Base-by-base conservation (phyloP, 1,140 invertebrate genomes). In the Oncopeltus fasciatus region DNA sequence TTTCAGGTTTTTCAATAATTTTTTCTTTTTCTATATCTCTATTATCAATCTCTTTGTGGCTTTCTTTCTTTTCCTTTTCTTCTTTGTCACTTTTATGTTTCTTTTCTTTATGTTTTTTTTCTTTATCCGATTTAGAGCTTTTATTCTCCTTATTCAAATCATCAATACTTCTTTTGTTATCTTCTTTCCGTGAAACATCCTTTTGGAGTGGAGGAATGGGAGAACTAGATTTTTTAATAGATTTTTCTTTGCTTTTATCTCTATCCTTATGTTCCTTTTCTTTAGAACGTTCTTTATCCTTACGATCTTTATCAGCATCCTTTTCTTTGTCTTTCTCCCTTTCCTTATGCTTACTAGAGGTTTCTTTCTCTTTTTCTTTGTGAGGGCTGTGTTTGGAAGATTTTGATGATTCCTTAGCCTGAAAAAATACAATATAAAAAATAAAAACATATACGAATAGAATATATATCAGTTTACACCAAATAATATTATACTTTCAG, bases 321-420 rank as follows among this genome's bases (percentile, higher is more conserved):
- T 67, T 74, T 75, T n/a, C 64, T 29, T 33, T 61, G 49, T 65
- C 70, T 72, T 67, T 71, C 2, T 66, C 62, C 24, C 61, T 59
- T 38, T 70, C 82, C 81, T 44, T 78, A 79, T n/a, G 83, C 80
- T n/a, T 77, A 74, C 69, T 81, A 47, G 81, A 26, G 68, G 72
- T 75, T 73, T 69, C 77, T 74, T 70, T 77, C 73, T 62, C 77
- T 74, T 72, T 76, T 69, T 80, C 78, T 68, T 80, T 81, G 60
- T 78, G 74, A 24, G 76, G 74, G 67, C 75, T 78, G 43, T 77
- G 74, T 66, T 81, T 66, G 2, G 62, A 44, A 28, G 57, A 21
- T 53, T 66, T 64, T 2, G 70, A 64, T 59, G 59, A 60, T 43
- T 62, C 64, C 29, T 67, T 65, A 5, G 31, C 59, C 61, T 65